phyloP scores from a whole-genome alignment of 2,113 vertebrate genomes.

The Aepyceros melampus region DNA sequence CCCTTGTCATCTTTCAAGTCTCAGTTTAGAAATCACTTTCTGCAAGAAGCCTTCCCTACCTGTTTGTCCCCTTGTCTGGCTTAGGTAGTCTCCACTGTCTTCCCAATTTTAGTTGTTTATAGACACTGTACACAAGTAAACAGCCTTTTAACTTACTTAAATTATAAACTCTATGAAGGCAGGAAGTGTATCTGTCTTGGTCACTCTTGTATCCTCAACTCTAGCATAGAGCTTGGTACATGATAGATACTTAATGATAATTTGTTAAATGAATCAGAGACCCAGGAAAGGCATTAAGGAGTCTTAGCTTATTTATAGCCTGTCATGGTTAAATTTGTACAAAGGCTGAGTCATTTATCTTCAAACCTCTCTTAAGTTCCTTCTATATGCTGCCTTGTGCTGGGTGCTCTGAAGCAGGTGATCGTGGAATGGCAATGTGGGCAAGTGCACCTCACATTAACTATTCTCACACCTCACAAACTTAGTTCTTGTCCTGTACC shows the following conservation, averaged over 20 bases:
- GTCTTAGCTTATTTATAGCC: background rate
- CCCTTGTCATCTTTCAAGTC: background rate
- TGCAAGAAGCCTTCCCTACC: background rate
- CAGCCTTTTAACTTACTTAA: background rate
- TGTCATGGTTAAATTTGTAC: background rate
- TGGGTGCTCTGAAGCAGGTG: background rate
- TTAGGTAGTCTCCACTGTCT: background rate
- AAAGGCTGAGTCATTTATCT: background rate
- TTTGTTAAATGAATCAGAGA: background rate
- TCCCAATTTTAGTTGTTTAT: background rate
- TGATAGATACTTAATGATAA: background rate
- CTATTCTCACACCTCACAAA: background rate
- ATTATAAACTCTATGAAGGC: background rate
- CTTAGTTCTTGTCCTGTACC: background rate
- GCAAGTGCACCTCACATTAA: background rate
- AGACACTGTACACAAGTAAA: background rate
- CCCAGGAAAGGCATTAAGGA: background rate
- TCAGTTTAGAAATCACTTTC: conserved; percentile 33
- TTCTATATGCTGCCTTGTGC: background rate
- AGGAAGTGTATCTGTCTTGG: background rate
- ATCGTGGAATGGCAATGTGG: background rate
- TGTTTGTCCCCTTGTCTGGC: background rate
- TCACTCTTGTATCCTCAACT: background rate
- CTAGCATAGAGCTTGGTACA: background rate
- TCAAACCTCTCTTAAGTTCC: background rate